phyloP scores from a whole-genome alignment of 2,888 invertebrate genomes.

The Euplexia lucipara region DNA sequence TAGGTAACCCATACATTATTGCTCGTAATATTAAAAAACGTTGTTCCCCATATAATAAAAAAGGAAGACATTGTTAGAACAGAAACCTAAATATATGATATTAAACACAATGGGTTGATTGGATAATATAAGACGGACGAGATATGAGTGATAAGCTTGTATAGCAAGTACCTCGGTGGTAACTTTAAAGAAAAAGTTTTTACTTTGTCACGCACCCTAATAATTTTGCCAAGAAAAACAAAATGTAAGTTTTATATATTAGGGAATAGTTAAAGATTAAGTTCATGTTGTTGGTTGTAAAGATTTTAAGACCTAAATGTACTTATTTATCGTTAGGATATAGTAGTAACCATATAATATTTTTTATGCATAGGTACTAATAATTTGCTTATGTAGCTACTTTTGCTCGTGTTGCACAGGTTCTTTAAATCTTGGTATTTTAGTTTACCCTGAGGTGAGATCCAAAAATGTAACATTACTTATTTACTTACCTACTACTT shows the following conservation, averaged over 20 bases:
- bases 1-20: too few relatives aligned
- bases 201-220: background rate
- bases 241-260: background rate
- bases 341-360: too few relatives aligned
- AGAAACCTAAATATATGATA: background rate
- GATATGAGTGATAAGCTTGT: background rate
- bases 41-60: background rate
- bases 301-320: background rate
- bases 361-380: too few relatives aligned
- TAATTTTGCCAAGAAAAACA: constrained; percentile 15
- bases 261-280: too few relatives aligned
- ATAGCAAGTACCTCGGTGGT: background rate
- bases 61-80: background rate
- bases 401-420: too few relatives aligned
- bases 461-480: too few relatives aligned
- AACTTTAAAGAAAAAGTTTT: constrained; percentile 30
- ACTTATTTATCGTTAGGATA: too few relatives aligned
- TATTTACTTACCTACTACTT: too few relatives aligned
- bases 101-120: background rate
- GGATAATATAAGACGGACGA: background rate
- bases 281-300: background rate
- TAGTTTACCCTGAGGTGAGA: background rate
- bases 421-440: too few relatives aligned
- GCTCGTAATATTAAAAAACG: too few relatives aligned
- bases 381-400: too few relatives aligned